Base-by-base conservation (phyloP, 2,797 vertebrate genomes). In the Phyllotis vaccarum region DNA sequence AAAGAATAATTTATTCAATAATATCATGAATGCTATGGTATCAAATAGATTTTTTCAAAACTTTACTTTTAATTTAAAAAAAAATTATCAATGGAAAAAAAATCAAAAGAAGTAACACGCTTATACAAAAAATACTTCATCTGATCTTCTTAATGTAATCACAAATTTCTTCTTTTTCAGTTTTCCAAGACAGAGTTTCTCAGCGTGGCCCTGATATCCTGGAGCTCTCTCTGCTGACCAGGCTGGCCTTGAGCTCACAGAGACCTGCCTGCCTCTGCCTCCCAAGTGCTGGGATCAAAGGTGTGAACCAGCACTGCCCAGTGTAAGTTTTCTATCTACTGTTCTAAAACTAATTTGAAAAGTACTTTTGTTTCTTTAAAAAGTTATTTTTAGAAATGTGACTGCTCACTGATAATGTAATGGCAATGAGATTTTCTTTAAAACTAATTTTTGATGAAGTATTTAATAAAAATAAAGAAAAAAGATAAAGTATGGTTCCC, bases 321-420 rank as follows among this genome's bases (percentile, higher is more conserved):
- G 31, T 31, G 43, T 74, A 81, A 58, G 96, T 93, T 90, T 96
- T 81, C 76, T 72, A 76, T 17, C 49, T 86, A 81, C 2, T 46
- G 58, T 82, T 92, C 86, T 94, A 86, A 94, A 95, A 92, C 72
- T 75, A 94, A 91, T 9, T 85, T 54, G 7, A 95, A 96, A 82
- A 56, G 17, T 87, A 74, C 16, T 62, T 60, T 76, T 75, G 86
- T 52, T 58, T 43, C 66, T 58, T 11, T 12, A 94, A 78, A 96
- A 82, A 90, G 13, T 27, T 74, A 6, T 5, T 70, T 92, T 93
- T 95, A 91, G n/a, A 86, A 94, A 58, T 58, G 87, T 17, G 70
- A 74, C 11, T 52, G 14, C 68, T 52, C 85, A 83, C 24, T 89
- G 94, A 76, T 27, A 93, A 90, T 81, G 2, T n/a, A 93, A 11